phyloP scores from a whole-genome alignment of 1,140 invertebrate species.

The Bicyclus anynana region DNA sequence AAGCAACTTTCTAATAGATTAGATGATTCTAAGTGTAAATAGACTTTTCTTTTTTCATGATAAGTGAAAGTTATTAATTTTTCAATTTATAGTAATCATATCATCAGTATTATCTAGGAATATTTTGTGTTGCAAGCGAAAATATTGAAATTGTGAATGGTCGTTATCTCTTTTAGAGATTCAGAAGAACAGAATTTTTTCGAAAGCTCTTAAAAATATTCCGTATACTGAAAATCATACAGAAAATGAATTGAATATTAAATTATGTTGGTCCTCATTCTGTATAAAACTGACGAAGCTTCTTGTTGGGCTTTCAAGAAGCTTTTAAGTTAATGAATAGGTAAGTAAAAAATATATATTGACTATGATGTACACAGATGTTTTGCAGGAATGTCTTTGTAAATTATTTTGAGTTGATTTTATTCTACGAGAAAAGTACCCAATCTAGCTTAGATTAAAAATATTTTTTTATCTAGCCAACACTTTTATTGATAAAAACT shows the following conservation, averaged over 20 bases:
- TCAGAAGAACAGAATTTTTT: conserved; percentile 29
- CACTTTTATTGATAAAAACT: too few relatives aligned
- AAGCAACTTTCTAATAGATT: too few relatives aligned
- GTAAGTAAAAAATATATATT: conserved; percentile 72
- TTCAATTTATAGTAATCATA: too few relatives aligned
- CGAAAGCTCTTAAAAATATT: conserved; percentile 50
- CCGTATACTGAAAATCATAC: conserved; percentile 64
- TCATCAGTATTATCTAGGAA: background rate
- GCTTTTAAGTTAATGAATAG: conserved; percentile 76
- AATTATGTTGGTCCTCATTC: conserved; percentile 71
- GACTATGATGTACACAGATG: conserved; percentile 38
- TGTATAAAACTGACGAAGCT: conserved; percentile 71
- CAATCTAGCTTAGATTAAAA: background rate
- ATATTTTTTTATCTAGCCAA: too few relatives aligned
- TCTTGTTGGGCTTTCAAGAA: conserved; percentile 73
- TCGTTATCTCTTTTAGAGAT: background rate
- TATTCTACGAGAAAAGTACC: background rate
- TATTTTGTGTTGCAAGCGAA: background rate
- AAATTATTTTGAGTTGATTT: conserved; percentile 2
- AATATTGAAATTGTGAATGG: background rate
- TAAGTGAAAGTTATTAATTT: too few relatives aligned
- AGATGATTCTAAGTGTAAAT: too few relatives aligned
- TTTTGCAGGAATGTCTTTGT: conserved; percentile 15
- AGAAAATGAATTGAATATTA: conserved; percentile 74
- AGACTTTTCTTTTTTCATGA: too few relatives aligned